Conservation (phyloP, 2,113 vertebrate species). For the Elephas maximus region DNA sequence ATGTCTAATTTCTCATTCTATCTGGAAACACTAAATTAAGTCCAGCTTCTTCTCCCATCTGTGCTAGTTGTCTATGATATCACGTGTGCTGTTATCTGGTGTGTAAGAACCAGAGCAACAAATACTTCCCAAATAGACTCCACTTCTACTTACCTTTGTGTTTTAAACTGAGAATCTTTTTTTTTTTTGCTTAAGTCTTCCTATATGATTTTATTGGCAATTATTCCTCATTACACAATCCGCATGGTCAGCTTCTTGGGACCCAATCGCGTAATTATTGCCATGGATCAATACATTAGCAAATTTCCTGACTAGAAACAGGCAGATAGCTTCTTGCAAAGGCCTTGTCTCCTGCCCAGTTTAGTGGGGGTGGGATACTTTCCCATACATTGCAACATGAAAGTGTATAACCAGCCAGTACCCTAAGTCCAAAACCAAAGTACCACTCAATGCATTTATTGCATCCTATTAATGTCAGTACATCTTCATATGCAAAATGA, state of each 20-base stretch:
- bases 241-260: slow-evolving; percentile 67
- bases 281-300: slow-evolving; percentile 70
- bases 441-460: slow-evolving; percentile 41
- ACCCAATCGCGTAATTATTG: slow-evolving; percentile 55
- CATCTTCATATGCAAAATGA: slow-evolving; percentile 63
- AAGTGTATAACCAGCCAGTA: background rate
- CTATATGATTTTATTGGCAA: slow-evolving; percentile 58
- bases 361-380: slow-evolving; percentile 4
- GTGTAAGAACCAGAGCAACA: background rate
- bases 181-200: slow-evolving; percentile 8
- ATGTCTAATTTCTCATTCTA: background rate
- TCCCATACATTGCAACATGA: background rate
- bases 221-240: slow-evolving; percentile 46
- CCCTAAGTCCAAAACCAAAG: slow-evolving; percentile 38
- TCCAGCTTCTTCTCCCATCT: background rate
- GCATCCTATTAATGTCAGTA: slow-evolving; percentile 49
- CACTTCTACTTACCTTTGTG: background rate
- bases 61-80: background rate
- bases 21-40: background rate
- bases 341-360: slow-evolving; percentile 20
- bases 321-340: slow-evolving; percentile 24
- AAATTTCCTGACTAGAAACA: slow-evolving; percentile 55
- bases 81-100: background rate
- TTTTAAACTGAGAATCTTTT: slow-evolving; percentile 35
- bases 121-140: background rate